phyloP scores from a whole-genome alignment of 2,113 vertebrate species.

The Catharus fuscescens region DNA sequence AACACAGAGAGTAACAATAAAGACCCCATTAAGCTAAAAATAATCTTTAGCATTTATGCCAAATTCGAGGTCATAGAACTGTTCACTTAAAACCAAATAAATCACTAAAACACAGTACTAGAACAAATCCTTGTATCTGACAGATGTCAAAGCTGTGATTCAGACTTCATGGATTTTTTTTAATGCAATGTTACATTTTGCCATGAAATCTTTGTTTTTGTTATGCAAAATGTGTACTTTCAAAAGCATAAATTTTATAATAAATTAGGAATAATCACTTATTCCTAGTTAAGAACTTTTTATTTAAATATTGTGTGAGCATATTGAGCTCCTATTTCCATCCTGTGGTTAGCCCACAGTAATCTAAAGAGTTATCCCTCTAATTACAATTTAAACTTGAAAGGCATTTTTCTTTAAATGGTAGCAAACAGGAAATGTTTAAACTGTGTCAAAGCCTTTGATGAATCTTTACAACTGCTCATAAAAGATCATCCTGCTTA shows the following conservation, averaged over 20 bases:
- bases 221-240: background rate
- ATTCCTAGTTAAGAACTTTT: background rate
- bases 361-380: slow-evolving; percentile 7
- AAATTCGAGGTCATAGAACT: slow-evolving; percentile 14
- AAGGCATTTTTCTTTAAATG: slow-evolving; percentile 52
- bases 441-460: slow-evolving; percentile 59
- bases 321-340: background rate
- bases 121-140: background rate
- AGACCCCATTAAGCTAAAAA: slow-evolving; percentile 1
- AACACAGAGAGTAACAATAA: background rate
- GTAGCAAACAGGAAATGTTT: slow-evolving; percentile 46
- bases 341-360: background rate
- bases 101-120: background rate
- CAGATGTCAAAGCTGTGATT: slow-evolving; percentile 1
- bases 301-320: background rate
- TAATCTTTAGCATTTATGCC: background rate
- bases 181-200: background rate
- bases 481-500: slow-evolving; percentile 68
- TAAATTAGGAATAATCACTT: background rate
- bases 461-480: slow-evolving; percentile 52
- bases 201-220: background rate
- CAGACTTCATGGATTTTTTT: background rate
- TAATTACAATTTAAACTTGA: slow-evolving; percentile 61
- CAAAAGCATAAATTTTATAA: background rate
- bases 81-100: slow-evolving; percentile 5